A percentile compares a stretch with the other conserved stretches of the same genome.
These are phyloP conservation scores for Toxotes lorentzi DNA, from an alignment of 2,797 vertebrate species.

Conservation along the genomic window DNA sequence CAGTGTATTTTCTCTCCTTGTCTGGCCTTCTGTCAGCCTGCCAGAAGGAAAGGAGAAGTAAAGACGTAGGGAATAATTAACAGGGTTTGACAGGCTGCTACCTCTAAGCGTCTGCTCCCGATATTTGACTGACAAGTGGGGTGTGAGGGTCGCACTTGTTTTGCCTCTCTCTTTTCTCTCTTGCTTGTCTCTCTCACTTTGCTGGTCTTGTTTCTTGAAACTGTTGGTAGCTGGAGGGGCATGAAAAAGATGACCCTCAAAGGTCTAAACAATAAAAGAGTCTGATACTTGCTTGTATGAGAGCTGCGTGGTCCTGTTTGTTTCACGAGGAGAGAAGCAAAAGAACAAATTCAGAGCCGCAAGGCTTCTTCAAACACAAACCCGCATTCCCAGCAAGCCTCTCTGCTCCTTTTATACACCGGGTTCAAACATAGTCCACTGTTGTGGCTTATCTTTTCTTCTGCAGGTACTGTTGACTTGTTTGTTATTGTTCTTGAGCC, in stretches of 20 bases:
- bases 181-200: slow-evolving; percentile 9
- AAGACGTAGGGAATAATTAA: slow-evolving; percentile 70
- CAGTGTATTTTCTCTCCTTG: slow-evolving; percentile 1
- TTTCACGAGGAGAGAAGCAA: slow-evolving; percentile 35
- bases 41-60: slow-evolving; percentile 35
- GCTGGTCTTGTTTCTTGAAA: slow-evolving; percentile 27
- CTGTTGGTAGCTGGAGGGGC: slow-evolving; percentile 20
- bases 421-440: slow-evolving; percentile 51
- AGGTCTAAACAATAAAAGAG: slow-evolving; percentile 34
- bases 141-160: slow-evolving; percentile 45
- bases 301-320: slow-evolving; percentile 52
- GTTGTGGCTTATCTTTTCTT: slow-evolving; percentile 71
- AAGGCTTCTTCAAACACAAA: slow-evolving; percentile 56
- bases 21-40: slow-evolving; percentile 35
- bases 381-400: slow-evolving; percentile 43
- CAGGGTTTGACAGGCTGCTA: slow-evolving; percentile 55
- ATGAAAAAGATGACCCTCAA: slow-evolving; percentile 32
- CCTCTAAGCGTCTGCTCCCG: slow-evolving; percentile 39
- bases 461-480: slow-evolving; percentile 68
- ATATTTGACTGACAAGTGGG: slow-evolving; percentile 69
- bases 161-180: slow-evolving; percentile 32
- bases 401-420: slow-evolving; percentile 44
- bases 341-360: slow-evolving; percentile 54
- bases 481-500: slow-evolving; percentile 62
- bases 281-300: slow-evolving; percentile 36